These are phyloP conservation scores for Erythrocercus mccallii DNA, from an alignment of 2,113 vertebrate genomes.

Conservation along the genomic window DNA sequence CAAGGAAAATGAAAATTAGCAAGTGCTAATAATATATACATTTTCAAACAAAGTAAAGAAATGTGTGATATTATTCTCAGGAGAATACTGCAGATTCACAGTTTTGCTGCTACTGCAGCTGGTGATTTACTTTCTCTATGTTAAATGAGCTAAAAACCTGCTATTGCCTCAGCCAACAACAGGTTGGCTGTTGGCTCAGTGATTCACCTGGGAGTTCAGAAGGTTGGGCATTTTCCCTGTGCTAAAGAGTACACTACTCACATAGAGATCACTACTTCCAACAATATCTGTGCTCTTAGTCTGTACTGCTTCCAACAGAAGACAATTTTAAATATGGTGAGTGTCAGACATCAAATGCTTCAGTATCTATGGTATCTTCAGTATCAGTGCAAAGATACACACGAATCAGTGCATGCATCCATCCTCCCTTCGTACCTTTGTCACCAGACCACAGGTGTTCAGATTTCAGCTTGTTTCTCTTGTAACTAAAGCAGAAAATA, in stretches of 20 bases:
- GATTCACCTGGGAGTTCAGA: neutral
- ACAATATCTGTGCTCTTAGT: neutral
- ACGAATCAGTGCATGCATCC: fast-evolving
- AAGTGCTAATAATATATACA: neutral
- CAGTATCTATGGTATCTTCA: neutral
- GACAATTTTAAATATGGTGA: neutral
- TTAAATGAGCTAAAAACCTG: neutral
- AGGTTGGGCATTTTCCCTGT: neutral
- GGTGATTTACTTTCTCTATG: neutral
- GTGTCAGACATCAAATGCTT: neutral
- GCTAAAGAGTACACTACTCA: neutral
- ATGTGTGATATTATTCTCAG: neutral
- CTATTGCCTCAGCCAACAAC: neutral
- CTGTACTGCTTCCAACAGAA: neutral
- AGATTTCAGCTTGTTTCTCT: neutral
- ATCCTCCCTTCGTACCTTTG: neutral
- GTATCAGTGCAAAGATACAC: neutral
- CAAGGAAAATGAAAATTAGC: neutral
- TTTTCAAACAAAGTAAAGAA: neutral
- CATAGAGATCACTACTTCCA: neutral
- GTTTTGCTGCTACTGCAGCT: neutral
- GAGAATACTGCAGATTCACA: neutral
- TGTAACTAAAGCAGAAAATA: neutral
- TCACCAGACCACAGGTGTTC: neutral
- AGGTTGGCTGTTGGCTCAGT: neutral